These are phyloP conservation scores for Bufo bufo DNA, from an alignment of 2,113 vertebrate species.

Conservation along the genomic window DNA sequence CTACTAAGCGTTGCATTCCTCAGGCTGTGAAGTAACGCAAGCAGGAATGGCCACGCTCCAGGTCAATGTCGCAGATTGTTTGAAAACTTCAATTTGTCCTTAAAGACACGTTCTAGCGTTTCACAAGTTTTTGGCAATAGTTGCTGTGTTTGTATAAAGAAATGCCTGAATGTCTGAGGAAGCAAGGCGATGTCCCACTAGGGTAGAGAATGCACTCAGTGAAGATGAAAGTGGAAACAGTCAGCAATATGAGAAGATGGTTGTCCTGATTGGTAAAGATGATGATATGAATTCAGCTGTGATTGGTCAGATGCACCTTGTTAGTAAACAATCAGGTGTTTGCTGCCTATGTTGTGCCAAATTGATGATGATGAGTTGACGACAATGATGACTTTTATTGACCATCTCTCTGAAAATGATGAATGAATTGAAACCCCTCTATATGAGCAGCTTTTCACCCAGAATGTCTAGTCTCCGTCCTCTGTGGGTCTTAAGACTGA, in stretches of 20 bases:
- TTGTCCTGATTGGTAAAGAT: background rate
- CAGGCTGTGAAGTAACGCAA: background rate
- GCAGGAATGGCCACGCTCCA: slow-evolving; percentile 28
- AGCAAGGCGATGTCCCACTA: slow-evolving; percentile 15
- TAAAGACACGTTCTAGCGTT: slow-evolving; percentile 43
- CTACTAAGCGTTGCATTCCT: background rate
- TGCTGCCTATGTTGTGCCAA: background rate
- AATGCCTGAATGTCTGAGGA: slow-evolving; percentile 33
- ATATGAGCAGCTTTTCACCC: too few species aligned
- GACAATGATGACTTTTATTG: too few species aligned
- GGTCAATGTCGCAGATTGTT: slow-evolving; percentile 14
- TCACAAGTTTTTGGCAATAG: slow-evolving; percentile 14
- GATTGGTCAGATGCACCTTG: background rate
- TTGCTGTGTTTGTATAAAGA: background rate
- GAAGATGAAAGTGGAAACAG: background rate
- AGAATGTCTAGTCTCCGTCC: too few species aligned
- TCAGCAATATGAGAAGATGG: background rate
- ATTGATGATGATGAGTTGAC: background rate
- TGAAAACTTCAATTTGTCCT: slow-evolving; percentile 22
- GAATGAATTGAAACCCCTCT: background rate
- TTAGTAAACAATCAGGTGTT: background rate
- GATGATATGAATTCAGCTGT: background rate
- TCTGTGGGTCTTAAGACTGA: too few species aligned
- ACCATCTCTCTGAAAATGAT: too few species aligned
- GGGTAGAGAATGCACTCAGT: background rate